Evolutionary conservation across 1,140 invertebrate species (phyloP).

Genomic region (Centruroides vittatus): DNA sequence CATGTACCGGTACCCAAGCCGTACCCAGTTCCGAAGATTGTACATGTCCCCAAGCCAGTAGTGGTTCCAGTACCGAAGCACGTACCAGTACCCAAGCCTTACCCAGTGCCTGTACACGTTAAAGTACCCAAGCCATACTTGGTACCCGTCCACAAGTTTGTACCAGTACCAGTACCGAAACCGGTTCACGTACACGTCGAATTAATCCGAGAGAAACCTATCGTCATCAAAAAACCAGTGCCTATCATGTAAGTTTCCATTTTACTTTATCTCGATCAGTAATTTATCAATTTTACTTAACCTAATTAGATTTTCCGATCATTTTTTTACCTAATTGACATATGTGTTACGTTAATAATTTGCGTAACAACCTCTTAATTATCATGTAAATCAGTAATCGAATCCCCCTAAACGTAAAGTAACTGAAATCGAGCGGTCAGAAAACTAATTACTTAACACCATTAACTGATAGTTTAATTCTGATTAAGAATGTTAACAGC

Average conservation of each 20-base stretch:
- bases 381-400: too few relatives aligned
- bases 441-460: too few relatives aligned
- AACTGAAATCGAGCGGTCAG: too few relatives aligned
- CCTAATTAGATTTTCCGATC: neutral
- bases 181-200: slow-evolving; percentile 14
- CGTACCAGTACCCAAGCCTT: slow-evolving; percentile 13
- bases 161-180: slow-evolving; percentile 12
- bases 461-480: too few relatives aligned
- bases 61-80: slow-evolving; percentile 11
- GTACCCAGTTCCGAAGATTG: slow-evolving; percentile 11
- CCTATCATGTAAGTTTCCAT: slow-evolving; percentile 9
- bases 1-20: slow-evolving; percentile 14
- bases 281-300: neutral
- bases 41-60: slow-evolving; percentile 11
- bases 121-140: slow-evolving; percentile 14
- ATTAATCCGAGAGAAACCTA: slow-evolving; percentile 14
- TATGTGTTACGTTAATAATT: too few relatives aligned
- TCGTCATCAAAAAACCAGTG: slow-evolving; percentile 15
- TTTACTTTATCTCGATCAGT: neutral
- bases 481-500: too few relatives aligned
- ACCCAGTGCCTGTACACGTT: slow-evolving; percentile 10
- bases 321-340: neutral
- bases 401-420: too few relatives aligned
- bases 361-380: too few relatives aligned
- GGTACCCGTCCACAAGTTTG: slow-evolving; percentile 11